These are phyloP conservation scores for Andrena flavipes DNA, from an alignment of 2,888 invertebrate species.

Conservation along the genomic window DNA sequence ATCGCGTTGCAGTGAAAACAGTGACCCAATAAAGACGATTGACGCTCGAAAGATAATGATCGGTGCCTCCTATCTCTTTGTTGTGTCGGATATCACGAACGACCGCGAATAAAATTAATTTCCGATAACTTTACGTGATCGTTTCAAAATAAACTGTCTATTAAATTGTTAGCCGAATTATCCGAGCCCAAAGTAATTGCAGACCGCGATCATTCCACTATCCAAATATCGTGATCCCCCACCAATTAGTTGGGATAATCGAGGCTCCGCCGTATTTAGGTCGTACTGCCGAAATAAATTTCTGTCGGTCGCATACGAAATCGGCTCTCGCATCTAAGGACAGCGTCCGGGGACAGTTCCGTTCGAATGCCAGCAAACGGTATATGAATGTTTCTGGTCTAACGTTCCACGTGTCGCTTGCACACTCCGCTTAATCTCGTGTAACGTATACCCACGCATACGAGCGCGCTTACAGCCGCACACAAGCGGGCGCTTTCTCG, in stretches of 20 bases:
- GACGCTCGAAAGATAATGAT: constrained; percentile 25
- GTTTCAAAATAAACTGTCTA: no score
- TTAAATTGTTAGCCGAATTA: no score
- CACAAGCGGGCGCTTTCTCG: not conserved
- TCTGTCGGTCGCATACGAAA: constrained; percentile 20
- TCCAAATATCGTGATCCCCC: not conserved
- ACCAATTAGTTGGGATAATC: not conserved
- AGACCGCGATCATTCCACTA: no score
- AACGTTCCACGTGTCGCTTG: constrained; percentile 67
- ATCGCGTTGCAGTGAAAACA: constrained; percentile 58
- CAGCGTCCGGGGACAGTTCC: constrained; percentile 37
- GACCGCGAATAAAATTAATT: not conserved
- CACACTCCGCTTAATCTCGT: constrained; percentile 54
- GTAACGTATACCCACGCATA: constrained; percentile 24
- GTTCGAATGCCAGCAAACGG: constrained; percentile 53
- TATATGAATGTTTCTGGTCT: constrained; percentile 48
- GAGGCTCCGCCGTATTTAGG: constrained; percentile 22
- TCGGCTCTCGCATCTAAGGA: constrained; percentile 50
- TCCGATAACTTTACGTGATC: not conserved
- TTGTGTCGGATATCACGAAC: not conserved
- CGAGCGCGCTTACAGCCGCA: not conserved
- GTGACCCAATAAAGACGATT: constrained; percentile 56
- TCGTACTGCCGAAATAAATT: constrained; percentile 35
- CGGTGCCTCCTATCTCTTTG: not conserved
- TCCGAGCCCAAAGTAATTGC: no score